Conservation (phyloP, 2,888 invertebrate genomes). For the Scaptomyza caliginosa region DNA sequence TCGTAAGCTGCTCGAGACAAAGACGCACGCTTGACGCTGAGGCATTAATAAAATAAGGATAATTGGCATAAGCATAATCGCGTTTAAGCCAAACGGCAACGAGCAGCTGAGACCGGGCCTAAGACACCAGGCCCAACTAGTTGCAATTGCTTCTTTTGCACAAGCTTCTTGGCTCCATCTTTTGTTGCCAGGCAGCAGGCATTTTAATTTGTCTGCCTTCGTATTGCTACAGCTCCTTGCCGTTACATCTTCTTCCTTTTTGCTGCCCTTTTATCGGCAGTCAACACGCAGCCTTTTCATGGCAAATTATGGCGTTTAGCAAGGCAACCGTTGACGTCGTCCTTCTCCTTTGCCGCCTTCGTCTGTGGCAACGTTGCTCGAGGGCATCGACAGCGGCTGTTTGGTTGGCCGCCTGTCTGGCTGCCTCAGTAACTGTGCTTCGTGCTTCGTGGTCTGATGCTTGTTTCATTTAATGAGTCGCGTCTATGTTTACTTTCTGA, state of each 20-base stretch:
- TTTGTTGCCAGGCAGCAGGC: constrained; percentile 61
- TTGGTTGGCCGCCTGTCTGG: constrained; percentile 26
- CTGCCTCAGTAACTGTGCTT: constrained; percentile 7
- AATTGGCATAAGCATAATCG: constrained; percentile 83
- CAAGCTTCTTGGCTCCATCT: constrained; percentile 26
- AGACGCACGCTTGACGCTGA: constrained; percentile 40
- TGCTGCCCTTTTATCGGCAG: constrained; percentile 70
- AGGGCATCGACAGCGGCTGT: constrained; percentile 41
- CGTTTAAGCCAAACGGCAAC: constrained; percentile 77
- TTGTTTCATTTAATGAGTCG: constrained; percentile 76
- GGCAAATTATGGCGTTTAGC: constrained; percentile 76
- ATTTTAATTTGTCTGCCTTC: constrained; percentile 74
- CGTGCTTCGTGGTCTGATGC: constrained; percentile 48
- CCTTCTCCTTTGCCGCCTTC: constrained; percentile 16
- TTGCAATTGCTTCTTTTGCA: constrained; percentile 45
- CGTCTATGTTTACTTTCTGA: constrained; percentile 73
- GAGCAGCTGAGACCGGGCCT: constrained; percentile 36
- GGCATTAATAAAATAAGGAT: constrained; percentile 82
- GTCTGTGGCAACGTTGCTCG: constrained; percentile 32
- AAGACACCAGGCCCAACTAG: constrained; percentile 61
- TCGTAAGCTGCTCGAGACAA: constrained; percentile 55
- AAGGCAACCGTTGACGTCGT: constrained; percentile 31
- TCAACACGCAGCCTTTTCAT: constrained; percentile 78
- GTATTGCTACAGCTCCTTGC: constrained; percentile 11
- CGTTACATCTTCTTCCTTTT: constrained; percentile 5